Conservation (phyloP, 2,797 vertebrate genomes). For the Onychomys arenicola region DNA sequence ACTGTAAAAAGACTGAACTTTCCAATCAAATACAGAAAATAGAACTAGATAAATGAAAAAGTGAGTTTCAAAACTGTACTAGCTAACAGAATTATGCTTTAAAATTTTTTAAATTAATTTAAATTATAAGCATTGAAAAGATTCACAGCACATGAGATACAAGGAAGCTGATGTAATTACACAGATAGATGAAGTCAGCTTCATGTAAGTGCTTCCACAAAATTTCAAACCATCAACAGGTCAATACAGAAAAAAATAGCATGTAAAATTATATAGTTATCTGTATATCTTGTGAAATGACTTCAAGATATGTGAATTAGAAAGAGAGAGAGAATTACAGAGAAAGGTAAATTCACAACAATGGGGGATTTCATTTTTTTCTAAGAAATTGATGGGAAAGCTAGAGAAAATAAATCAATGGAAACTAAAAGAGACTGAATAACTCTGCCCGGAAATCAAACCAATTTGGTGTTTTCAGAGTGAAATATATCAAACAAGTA, state of each 20-base stretch:
- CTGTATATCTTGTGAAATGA: not conserved
- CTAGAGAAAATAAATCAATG: too few species aligned
- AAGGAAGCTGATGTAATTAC: not conserved
- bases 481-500: not conserved
- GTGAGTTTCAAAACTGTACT: not conserved
- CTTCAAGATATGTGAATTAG: not conserved
- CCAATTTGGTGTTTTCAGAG: not conserved
- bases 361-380: not conserved
- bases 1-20: not conserved
- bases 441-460: not conserved
- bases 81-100: not conserved
- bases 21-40: not conserved
- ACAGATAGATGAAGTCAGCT: not conserved
- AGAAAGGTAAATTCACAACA: not conserved
- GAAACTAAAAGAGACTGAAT: not conserved
- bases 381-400: not conserved
- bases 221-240: not conserved
- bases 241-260: not conserved
- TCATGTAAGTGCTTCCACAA: not conserved
- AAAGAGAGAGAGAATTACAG: not conserved
- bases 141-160: not conserved
- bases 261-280: not conserved
- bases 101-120: not conserved
- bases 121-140: not conserved
- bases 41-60: not conserved